Base-by-base conservation (phyloP, 2,888 invertebrate genomes). In the Pammene fasciana region DNA sequence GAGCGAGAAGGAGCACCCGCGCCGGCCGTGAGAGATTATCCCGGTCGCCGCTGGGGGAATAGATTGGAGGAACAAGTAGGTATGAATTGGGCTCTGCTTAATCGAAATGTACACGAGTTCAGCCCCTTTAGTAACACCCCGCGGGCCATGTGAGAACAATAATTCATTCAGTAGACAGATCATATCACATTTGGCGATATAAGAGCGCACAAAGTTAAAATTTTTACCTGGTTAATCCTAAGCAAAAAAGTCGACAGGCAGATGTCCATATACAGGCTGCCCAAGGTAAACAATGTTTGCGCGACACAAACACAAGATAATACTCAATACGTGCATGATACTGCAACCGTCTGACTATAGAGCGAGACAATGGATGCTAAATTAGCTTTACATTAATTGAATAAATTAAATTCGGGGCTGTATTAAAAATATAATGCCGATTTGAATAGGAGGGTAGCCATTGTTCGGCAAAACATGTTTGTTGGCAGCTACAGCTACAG, bases 11-110 rank as follows among this genome's bases (percentile, higher is more conserved):
- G 68, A 64, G 64, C 64, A 64, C 68, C 64, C 34, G 55, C 62
- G 68, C 64, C 68, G 52, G 52, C 45, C 59, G 60, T 52, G 68
- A 57, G 68, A 68, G 68, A 64, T 68, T 68, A 68, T 65, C 57
- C 64, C 64, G 26, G 59, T 50, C 57, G 64, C 64, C 45, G 68
- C 64, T 65, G 57, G 64, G 68, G 68, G 68, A 68, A 68, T 68
- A 62, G 62, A 68, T 62, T 62, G 62, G 48, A 62, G 55, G 56
- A 56, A 50, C 67, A 62, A 62, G 67, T 68, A 62, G 60, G 46
- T 59, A 60, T 50, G 67, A 61, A 67, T 67, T 61, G 67, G 67
- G 48, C 54, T 64, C 61, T 14, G 55, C 54, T 62, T 62, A 55
- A 62, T 56, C 46, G 54, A 41, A 56, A 55, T 62, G 59, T 34